A percentile compares a stretch with the other conserved stretches of the same genome.
These are phyloP conservation scores for Bujurquina vittata DNA, from an alignment of 2,113 vertebrate species.

Conservation along the genomic window DNA sequence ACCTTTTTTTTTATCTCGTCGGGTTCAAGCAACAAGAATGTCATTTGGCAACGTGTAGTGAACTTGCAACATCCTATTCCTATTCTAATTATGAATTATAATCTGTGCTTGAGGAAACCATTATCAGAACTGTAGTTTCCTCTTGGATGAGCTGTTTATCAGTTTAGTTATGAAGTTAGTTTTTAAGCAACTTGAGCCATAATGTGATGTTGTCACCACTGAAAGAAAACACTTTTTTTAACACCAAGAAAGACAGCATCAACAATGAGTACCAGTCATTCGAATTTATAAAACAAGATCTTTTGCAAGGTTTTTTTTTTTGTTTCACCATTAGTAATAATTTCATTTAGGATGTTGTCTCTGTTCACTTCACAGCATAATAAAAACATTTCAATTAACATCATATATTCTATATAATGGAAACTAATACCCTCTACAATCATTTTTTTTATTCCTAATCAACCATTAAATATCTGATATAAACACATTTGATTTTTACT, in stretches of 20 bases:
- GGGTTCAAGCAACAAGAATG: not conserved
- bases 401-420: not conserved
- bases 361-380: not conserved
- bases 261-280: not conserved
- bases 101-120: not conserved
- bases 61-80: not conserved
- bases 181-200: not conserved
- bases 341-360: not conserved
- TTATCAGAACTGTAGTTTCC: not conserved
- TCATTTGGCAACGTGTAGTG: constrained; percentile 32
- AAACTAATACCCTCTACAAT: not conserved
- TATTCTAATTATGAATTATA: not conserved
- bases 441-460: not conserved
- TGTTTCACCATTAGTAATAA: not conserved
- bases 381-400: not conserved
- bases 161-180: constrained; percentile 3
- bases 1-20: constrained; percentile 8
- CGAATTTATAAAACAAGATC: not conserved
- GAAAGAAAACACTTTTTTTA: not conserved
- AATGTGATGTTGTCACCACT: not conserved
- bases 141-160: not conserved
- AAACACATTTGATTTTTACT: constrained; percentile 13
- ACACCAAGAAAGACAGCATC: not conserved
- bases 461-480: not conserved
- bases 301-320: not conserved